Percentiles rank a stretch among this genome's conserved stretches.
Conservation (phyloP, 1,140 invertebrate species). For the Nephila pilipes region DNA sequence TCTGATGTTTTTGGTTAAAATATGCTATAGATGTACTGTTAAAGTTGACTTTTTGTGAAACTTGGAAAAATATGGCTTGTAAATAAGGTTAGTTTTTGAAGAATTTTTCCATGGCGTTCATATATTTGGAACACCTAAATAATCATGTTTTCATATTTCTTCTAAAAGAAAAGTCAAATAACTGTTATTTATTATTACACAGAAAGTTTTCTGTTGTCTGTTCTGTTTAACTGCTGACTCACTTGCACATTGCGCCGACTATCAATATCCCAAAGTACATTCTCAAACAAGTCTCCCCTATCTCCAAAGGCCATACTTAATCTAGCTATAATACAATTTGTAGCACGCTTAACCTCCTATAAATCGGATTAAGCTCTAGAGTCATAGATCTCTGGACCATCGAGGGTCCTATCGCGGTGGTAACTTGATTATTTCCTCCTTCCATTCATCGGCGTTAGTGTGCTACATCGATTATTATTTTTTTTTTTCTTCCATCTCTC, state of each 20-base stretch:
- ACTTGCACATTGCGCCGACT: not conserved
- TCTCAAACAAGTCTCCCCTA: not conserved
- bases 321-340: slow-evolving; percentile 56
- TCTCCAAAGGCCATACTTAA: slow-evolving; percentile 20
- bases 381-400: slow-evolving; percentile 39
- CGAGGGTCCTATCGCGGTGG: slow-evolving; percentile 10
- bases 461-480: not conserved
- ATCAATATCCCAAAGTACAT: not conserved
- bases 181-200: slow-evolving; percentile 7
- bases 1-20: no score
- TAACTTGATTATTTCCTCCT: slow-evolving; percentile 54
- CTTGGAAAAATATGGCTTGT: no score
- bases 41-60: no score
- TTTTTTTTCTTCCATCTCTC: no score
- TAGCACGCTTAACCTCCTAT: slow-evolving; percentile 2
- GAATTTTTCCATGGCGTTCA: no score
- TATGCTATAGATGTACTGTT: no score
- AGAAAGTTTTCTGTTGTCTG: not conserved
- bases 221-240: slow-evolving; percentile 39
- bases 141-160: no score
- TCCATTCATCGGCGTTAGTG: not conserved
- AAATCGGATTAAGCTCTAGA: slow-evolving; percentile 39
- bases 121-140: no score
- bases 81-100: no score
- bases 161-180: no score